Evolutionary conservation across 2,113 vertebrate genomes (phyloP), one percentile per base, ranked within the genome.

Genomic region (Rhynchomys soricoides): DNA sequence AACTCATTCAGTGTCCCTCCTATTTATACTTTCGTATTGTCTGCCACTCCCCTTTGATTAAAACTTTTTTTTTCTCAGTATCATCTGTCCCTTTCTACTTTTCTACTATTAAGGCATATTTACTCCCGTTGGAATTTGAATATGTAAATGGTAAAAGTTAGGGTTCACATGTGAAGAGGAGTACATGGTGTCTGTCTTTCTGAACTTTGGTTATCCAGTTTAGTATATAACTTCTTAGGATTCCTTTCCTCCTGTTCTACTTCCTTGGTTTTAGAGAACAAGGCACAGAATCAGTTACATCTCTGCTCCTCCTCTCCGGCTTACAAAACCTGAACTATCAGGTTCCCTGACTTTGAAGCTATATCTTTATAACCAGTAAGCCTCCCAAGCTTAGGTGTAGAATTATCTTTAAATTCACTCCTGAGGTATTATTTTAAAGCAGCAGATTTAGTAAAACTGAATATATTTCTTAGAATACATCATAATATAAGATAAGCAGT

Each of bases 401-500:
- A 40, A 55, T 85, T 95, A 92, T 43, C 29, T 24, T 50, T 75
- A 52, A 1, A 88, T 50, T 71, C 34, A 29, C 13, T 83, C 55
- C 17, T 3, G 4, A 90, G 40, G 22, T 7, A 68, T 73, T 90
- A 16, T 92, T 13, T 79, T 64, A 94, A 91, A 93, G 31, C 12
- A 55, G 10, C 8, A 89, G 31, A 79, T 90, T 90, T 71, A 75
- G 13, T 85, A 26, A 26, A 94, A 7, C 92, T 85, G 48, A 66
- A 82, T 95, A 74, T 24, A 37, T 83, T 94, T 95, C 88, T 88
- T 26, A 34, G 26, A 9, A 0, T 1, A 92, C 1, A 94, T 93
- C 70, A 88, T 19, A 90, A 50, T 40, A 34, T 78, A 95, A 87
- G 86, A 95, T 96, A 93, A 89, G 34, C 16, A 45, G 8, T 90